phyloP scores from a whole-genome alignment of 2,113 vertebrate genomes.

The Gadus macrocephalus region DNA sequence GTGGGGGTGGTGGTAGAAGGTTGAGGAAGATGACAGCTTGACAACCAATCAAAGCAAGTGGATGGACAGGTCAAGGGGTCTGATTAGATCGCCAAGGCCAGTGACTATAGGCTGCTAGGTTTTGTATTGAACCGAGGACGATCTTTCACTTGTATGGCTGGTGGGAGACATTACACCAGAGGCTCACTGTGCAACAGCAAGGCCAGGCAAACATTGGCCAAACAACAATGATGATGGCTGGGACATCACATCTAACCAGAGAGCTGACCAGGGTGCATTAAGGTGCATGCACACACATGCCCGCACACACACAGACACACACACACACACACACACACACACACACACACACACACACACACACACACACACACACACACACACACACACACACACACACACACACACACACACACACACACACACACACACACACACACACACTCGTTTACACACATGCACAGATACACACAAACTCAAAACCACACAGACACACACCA shows the following conservation, averaged over 20 bases:
- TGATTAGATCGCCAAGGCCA: conserved; percentile 1
- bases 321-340: no score
- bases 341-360: no score
- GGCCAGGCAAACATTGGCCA: background rate
- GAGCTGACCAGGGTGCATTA: background rate
- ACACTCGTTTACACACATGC: no score
- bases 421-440: no score
- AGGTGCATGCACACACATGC: background rate
- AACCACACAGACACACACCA: no score
- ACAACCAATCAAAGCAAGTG: background rate
- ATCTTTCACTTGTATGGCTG: background rate
- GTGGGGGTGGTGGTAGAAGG: background rate
- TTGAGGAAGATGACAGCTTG: background rate
- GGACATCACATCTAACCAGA: background rate
- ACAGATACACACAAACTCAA: no score
- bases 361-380: no score
- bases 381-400: no score
- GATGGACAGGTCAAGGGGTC: background rate
- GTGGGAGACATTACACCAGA: background rate
- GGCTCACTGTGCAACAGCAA: background rate
- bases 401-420: background rate
- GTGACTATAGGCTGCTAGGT: background rate
- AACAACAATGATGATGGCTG: background rate
- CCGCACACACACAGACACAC: no score
- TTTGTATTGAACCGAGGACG: background rate